phyloP scores from a whole-genome alignment of 2,113 vertebrate species.

The Coregonus clupeaformis region DNA sequence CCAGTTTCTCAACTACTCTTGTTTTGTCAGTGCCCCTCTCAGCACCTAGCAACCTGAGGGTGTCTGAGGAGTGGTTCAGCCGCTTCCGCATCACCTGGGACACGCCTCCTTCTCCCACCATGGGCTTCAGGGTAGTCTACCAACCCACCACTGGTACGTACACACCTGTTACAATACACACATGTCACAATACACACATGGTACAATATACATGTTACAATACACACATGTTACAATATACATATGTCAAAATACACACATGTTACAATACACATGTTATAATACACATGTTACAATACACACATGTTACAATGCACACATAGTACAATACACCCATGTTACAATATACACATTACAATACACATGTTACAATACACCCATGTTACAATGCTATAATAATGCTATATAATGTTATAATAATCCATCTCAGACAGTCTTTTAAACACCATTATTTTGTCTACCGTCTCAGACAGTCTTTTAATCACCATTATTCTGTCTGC shows the following conservation, averaged over 20 bases:
- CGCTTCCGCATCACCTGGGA: constrained; percentile 90
- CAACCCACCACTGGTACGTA: constrained; percentile 82
- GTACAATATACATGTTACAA: neutral
- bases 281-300: neutral
- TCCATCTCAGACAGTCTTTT: too few relatives aligned
- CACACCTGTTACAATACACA: too few relatives aligned
- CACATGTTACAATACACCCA: too few relatives aligned
- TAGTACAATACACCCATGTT: neutral
- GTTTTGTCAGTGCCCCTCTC: constrained; percentile 77
- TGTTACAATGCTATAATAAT: neutral
- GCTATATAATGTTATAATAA: neutral
- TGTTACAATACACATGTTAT: neutral
- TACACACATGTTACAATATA: neutral
- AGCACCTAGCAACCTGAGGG: constrained; percentile 82
- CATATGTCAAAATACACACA: neutral
- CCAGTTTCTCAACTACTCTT: constrained; percentile 27
- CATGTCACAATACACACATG: too few relatives aligned
- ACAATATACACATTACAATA: neutral
- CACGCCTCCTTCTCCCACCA: constrained; percentile 73
- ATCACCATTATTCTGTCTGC: too few relatives aligned
- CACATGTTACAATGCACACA: neutral
- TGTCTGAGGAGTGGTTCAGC: constrained; percentile 95
- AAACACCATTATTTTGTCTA: too few relatives aligned
- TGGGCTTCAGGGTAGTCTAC: constrained; percentile 88
- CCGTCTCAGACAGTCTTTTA: too few relatives aligned